Conservation (phyloP, 2,888 invertebrate species). For the Callyntrura guangdongensis region DNA sequence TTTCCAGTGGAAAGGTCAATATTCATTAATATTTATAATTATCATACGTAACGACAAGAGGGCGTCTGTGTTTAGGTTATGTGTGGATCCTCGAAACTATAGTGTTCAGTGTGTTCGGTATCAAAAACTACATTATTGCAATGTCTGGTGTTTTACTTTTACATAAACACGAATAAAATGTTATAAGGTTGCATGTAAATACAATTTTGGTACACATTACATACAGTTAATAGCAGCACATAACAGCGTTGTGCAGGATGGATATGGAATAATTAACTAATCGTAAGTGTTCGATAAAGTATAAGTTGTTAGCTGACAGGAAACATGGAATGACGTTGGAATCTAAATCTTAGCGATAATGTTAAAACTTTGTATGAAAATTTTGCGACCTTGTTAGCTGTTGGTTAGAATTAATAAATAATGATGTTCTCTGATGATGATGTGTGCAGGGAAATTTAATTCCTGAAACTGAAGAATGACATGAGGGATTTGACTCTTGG, state of each 20-base stretch:
- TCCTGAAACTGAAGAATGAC: conserved; percentile 79
- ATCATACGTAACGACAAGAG: background rate
- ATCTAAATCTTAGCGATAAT: too few species aligned
- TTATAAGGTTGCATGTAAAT: background rate
- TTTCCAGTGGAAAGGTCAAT: too few species aligned
- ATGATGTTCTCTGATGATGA: conserved; percentile 18
- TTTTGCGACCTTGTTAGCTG: conserved; percentile 6
- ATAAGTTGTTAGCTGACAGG: too few species aligned
- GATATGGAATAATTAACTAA: too few species aligned
- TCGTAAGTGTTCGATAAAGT: too few species aligned
- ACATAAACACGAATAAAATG: background rate
- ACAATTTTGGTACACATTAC: background rate
- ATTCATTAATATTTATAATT: background rate
- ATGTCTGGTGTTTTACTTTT: background rate
- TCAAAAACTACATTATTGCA: background rate
- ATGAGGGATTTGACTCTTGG: conserved; percentile 78
- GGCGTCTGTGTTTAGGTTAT: background rate
- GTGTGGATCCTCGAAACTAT: background rate
- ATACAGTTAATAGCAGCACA: too few species aligned
- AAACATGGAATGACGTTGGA: conserved; percentile 26
- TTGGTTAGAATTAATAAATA: background rate
- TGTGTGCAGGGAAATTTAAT: conserved; percentile 24
- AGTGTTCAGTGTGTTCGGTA: background rate
- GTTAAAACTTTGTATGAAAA: background rate
- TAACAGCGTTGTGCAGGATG: background rate